Evolutionary conservation across 2,113 vertebrate species (phyloP).

Genomic region (Gorsachius goisagi): DNA sequence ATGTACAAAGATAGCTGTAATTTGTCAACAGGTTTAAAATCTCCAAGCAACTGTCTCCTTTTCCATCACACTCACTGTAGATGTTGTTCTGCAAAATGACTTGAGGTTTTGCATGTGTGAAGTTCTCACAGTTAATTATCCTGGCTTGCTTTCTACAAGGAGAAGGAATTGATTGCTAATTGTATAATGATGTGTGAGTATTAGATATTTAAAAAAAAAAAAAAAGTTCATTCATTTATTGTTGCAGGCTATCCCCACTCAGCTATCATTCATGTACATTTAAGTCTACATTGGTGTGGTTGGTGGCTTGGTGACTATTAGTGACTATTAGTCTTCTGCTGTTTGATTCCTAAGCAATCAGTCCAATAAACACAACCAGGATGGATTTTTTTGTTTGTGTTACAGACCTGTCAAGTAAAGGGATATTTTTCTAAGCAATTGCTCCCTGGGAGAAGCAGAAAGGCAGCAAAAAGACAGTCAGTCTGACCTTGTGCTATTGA

Average conservation of each 20-base stretch:
- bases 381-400: constrained; percentile 41
- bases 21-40: constrained; percentile 12
- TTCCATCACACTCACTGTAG: not conserved
- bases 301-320: not conserved
- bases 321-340: not conserved
- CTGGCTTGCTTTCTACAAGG: not conserved
- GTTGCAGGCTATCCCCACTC: not conserved
- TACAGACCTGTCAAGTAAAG: constrained; percentile 35
- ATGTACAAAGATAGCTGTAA: not conserved
- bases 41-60: not conserved
- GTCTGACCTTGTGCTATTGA: constrained; percentile 54
- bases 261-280: not conserved
- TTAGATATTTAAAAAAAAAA: not conserved
- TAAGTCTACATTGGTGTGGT: not conserved
- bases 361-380: constrained; percentile 11
- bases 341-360: constrained; percentile 10
- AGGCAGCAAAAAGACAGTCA: not conserved
- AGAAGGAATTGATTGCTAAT: not conserved
- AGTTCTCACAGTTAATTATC: not conserved
- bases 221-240: not conserved
- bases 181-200: not conserved
- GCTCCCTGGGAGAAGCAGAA: constrained; percentile 10
- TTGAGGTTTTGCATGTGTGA: not conserved
- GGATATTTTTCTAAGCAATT: constrained; percentile 50
- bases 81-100: not conserved